These are phyloP conservation scores for Perca fluviatilis DNA, from an alignment of 2,113 vertebrate species.

Conservation along the genomic window DNA sequence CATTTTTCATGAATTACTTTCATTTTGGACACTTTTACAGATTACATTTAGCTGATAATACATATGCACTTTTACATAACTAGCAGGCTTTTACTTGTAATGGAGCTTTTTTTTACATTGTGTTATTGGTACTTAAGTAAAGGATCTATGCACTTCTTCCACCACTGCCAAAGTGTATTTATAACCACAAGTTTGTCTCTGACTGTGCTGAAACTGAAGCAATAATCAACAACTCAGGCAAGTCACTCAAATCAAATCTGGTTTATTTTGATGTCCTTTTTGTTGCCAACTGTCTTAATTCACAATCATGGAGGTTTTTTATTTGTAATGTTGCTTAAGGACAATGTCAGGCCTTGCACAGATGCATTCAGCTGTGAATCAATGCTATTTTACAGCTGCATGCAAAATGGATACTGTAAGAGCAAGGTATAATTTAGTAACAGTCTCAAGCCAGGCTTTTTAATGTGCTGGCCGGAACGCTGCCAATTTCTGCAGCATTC, in stretches of 20 bases:
- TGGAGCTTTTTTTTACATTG: neutral
- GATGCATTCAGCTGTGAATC: constrained; percentile 56
- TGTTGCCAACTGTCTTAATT: constrained; percentile 21
- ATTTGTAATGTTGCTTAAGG: constrained; percentile 18
- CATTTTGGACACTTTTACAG: neutral
- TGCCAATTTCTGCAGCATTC: constrained; percentile 54
- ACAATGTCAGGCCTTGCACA: neutral
- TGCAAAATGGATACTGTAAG: constrained; percentile 66
- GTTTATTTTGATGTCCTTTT: neutral
- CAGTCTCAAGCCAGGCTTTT: constrained; percentile 57
- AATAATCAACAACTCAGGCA: neutral
- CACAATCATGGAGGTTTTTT: neutral
- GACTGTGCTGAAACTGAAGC: constrained; percentile 14
- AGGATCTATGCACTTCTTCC: neutral
- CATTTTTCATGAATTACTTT: neutral
- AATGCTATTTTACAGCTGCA: constrained; percentile 57
- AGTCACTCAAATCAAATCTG: constrained; percentile 5
- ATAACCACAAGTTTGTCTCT: constrained; percentile 7
- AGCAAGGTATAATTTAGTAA: constrained; percentile 62
- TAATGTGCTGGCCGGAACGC: constrained; percentile 53
- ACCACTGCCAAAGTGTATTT: constrained; percentile 4
- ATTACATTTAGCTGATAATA: neutral
- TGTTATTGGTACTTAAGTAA: neutral
- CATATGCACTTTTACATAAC: neutral
- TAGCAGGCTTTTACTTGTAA: neutral